Base-by-base conservation (phyloP, 2,888 invertebrate species). In the Drymonia ruficornis region DNA sequence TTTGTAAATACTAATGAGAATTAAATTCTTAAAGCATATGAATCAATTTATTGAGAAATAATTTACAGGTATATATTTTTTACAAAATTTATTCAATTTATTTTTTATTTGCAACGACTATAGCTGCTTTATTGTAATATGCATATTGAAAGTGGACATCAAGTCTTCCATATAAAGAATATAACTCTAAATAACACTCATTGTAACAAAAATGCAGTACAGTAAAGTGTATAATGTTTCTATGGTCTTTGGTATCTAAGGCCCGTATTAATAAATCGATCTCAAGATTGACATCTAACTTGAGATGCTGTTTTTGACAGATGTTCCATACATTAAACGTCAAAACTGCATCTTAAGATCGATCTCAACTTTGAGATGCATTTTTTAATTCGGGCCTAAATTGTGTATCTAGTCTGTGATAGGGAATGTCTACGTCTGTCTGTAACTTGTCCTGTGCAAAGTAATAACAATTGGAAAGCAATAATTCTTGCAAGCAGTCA, bases 371-470 rank as follows among this genome's bases (percentile, higher is more conserved):
- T n/a, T n/a, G n/a, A n/a, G n/a, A n/a, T n/a, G n/a, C n/a, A n/a
- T n/a, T n/a, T n/a, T n/a, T n/a, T n/a, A n/a, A n/a, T n/a, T n/a
- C n/a, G n/a, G n/a, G n/a, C n/a, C n/a, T n/a, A 74, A 71, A 70
- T 78, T 70, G 72, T 82, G 71, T 77, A 82, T 88, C 88, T 88
- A 88, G 89, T 87, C 89, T 88, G 87, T 84, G 87, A 87, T 87
- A 86, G 82, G 70, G 65, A 69, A 72, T 70, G 67, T 71, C 59
- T 75, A 64, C 61, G 72, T 78, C 74, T 80, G 72, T 76, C 73
- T 68, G 70, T 70, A 62, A 67, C 63, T 66, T 61, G 62, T 65
- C 38, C 11, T 15, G 9, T 29, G 13, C n/a, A 31, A 43, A 34
- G 40, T 7, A 44, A 53, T 19, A 34, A 46, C 23, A 36, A 19